A percentile compares a stretch with the other conserved stretches of the same genome.
Evolutionary conservation across 2,888 invertebrate species (phyloP).

Genomic region (Cheilosia grossa): DNA sequence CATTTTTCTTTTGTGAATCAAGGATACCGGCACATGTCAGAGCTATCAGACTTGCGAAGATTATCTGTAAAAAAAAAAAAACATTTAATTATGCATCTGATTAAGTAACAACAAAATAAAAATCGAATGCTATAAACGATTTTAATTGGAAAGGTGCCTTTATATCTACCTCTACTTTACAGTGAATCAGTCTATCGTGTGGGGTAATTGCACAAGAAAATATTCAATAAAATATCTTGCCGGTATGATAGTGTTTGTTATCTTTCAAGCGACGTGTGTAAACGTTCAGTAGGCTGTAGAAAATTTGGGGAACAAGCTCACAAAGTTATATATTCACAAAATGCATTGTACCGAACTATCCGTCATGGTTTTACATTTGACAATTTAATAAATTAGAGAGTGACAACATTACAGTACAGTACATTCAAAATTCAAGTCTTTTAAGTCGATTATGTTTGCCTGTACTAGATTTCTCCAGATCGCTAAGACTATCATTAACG

Average conservation of each 20-base stretch:
- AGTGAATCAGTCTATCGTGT: background rate
- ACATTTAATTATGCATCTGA: background rate
- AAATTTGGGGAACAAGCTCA: no score
- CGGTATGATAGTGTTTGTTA: no score
- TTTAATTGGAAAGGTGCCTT: background rate
- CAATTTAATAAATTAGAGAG: background rate
- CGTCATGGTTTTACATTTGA: background rate
- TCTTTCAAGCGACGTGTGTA: no score
- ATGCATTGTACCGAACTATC: background rate
- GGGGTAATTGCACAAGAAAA: background rate
- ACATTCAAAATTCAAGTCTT: no score
- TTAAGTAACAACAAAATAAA: background rate
- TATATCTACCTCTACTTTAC: background rate
- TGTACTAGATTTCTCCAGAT: no score
- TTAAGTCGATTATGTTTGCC: no score
- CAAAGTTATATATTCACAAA: no score
- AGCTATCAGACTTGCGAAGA: constrained; percentile 76
- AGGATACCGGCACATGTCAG: constrained; percentile 79
- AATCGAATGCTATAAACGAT: background rate
- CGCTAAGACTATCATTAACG: no score
- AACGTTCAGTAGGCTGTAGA: no score
- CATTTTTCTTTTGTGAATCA: constrained; percentile 79
- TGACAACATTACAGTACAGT: no score
- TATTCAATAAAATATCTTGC: no score
- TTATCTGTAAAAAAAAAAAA: constrained; percentile 77